These are phyloP conservation scores for Ictalurus furcatus DNA, from an alignment of 2,113 vertebrate genomes.

Conservation along the genomic window DNA sequence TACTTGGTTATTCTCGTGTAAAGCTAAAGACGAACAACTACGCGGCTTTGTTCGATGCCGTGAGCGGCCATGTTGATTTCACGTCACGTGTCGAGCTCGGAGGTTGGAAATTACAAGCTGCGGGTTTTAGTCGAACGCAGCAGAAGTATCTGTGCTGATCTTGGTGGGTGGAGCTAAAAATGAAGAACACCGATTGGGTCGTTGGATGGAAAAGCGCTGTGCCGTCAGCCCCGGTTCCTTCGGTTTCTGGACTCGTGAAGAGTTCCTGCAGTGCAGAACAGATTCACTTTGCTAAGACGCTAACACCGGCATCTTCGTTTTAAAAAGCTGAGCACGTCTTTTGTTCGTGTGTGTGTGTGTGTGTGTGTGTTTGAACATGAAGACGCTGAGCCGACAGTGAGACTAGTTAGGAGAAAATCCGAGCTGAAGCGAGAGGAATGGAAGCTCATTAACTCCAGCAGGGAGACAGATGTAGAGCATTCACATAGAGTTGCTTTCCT, in stretches of 20 bases:
- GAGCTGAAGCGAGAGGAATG: slow-evolving; percentile 45
- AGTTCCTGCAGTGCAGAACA: background rate
- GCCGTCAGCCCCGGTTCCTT: background rate
- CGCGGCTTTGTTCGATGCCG: background rate
- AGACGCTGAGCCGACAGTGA: slow-evolving; percentile 54
- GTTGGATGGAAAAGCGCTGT: background rate
- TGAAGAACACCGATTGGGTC: background rate
- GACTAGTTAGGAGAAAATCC: slow-evolving; percentile 61
- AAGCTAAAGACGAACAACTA: background rate
- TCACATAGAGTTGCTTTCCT: slow-evolving; percentile 45
- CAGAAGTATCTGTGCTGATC: background rate
- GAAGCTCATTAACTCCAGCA: slow-evolving; percentile 60
- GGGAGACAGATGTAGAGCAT: slow-evolving; percentile 68
- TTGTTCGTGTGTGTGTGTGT: background rate
- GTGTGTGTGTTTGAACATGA: slow-evolving; percentile 45
- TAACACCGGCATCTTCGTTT: background rate
- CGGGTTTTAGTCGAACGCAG: background rate
- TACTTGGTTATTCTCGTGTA: background rate
- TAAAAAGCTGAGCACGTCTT: background rate
- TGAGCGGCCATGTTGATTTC: background rate
- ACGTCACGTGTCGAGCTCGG: background rate
- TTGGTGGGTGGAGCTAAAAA: slow-evolving; percentile 10
- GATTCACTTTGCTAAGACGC: background rate
- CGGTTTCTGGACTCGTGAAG: background rate
- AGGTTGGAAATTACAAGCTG: background rate